phyloP scores from a whole-genome alignment of 2,113 vertebrate genomes.

The Callorhinus ursinus region DNA sequence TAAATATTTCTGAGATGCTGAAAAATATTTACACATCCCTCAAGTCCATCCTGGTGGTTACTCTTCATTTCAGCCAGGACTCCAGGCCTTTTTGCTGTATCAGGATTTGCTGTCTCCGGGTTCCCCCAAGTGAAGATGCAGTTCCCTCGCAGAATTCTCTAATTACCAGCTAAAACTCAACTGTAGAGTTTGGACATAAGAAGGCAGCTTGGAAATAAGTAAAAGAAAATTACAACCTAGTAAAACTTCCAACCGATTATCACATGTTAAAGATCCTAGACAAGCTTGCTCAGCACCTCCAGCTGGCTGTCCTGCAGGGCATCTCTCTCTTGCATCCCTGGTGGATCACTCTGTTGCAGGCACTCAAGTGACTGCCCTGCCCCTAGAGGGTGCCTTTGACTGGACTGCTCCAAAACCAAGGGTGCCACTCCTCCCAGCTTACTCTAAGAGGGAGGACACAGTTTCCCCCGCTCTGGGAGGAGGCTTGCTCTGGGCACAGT shows the following conservation, averaged over 20 bases:
- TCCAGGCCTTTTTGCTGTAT: not conserved
- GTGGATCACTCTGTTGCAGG: not conserved
- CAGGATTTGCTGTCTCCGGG: not conserved
- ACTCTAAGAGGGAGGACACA: rapidly evolving
- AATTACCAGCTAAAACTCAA: not conserved
- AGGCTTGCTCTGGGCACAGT: not conserved
- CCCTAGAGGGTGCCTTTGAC: rapidly evolving
- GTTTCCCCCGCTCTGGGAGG: rapidly evolving
- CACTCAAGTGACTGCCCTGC: not conserved
- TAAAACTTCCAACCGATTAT: not conserved
- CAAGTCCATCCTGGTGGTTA: not conserved
- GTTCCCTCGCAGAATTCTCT: not conserved
- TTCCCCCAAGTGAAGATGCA: not conserved
- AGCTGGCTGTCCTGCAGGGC: rapidly evolving
- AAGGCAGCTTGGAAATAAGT: not conserved
- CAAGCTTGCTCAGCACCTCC: rapidly evolving
- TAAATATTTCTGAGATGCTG: not conserved
- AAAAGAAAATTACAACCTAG: not conserved
- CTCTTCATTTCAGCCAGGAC: not conserved
- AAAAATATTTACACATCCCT: not conserved
- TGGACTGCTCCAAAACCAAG: not conserved
- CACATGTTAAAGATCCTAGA: not conserved
- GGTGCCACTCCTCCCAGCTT: rapidly evolving
- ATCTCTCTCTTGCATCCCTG: not conserved
- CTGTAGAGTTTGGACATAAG: not conserved